These are phyloP conservation scores for Poecile atricapillus DNA, from an alignment of 2,113 vertebrate genomes.

Conservation along the genomic window DNA sequence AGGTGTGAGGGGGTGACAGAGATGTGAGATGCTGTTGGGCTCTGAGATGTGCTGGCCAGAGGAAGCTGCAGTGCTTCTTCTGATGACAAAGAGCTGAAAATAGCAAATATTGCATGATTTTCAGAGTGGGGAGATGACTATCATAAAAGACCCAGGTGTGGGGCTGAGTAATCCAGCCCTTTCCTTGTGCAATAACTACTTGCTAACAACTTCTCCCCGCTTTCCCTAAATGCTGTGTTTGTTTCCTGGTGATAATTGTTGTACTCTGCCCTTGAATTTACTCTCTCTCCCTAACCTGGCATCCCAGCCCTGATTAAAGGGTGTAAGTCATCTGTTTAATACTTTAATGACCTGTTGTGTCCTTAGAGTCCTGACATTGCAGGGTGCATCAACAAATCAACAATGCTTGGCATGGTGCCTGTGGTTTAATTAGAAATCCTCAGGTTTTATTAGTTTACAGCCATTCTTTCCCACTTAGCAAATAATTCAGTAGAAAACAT, in stretches of 20 bases:
- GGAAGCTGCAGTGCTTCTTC: background rate
- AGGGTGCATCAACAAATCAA: conserved; percentile 56
- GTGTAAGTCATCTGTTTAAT: conserved; percentile 52
- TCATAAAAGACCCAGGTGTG: conserved; percentile 5
- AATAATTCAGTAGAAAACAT: conserved; percentile 29
- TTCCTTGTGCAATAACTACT: conserved; percentile 10
- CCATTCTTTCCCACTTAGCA: conserved; percentile 58
- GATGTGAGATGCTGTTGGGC: background rate
- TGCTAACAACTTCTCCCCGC: background rate
- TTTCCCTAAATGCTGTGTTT: background rate
- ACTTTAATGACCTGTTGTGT: conserved; percentile 52
- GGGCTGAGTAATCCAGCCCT: background rate
- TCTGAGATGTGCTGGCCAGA: background rate
- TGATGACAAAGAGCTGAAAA: background rate
- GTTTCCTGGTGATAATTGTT: conserved; percentile 49
- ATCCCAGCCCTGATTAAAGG: conserved; percentile 54
- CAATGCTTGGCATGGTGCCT: conserved; percentile 32
- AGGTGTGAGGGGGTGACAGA: background rate
- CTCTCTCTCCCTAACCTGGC: conserved; percentile 24
- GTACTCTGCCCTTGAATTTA: conserved; percentile 39
- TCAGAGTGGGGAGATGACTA: background rate
- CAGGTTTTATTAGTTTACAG: conserved; percentile 63
- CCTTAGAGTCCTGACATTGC: conserved; percentile 48
- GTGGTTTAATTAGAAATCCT: conserved; percentile 61
- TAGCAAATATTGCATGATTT: background rate